A percentile compares a stretch with the other conserved stretches of the same genome.
These are phyloP conservation scores for Phyllostomus hastatus DNA, from an alignment of 2,113 vertebrate genomes.

Conservation along the genomic window DNA sequence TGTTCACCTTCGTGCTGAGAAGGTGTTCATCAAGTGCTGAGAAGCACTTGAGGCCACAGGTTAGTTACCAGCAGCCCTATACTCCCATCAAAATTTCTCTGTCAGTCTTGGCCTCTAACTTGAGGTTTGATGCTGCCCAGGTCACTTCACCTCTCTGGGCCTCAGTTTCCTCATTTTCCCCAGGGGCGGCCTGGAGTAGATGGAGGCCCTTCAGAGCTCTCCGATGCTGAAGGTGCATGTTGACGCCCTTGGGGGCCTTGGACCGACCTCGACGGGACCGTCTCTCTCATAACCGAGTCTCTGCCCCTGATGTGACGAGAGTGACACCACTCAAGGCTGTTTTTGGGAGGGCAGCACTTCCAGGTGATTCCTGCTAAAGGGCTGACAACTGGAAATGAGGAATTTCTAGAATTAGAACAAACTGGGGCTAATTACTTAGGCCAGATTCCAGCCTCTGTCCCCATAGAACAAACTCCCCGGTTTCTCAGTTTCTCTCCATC, in stretches of 20 bases:
- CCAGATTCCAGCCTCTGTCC: not conserved
- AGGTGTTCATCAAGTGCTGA: no score
- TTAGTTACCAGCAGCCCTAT: not conserved
- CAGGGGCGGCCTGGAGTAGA: not conserved
- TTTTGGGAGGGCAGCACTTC: not conserved
- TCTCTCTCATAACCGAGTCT: not conserved
- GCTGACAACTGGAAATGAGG: not conserved
- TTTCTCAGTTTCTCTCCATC: not conserved
- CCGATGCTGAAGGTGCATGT: no score
- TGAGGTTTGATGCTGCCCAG: not conserved
- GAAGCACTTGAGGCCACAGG: not conserved
- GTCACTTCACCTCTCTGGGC: not conserved
- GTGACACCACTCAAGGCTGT: not conserved
- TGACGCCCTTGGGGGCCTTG: not conserved
- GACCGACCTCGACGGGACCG: not conserved
- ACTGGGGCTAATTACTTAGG: not conserved
- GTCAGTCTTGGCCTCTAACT: not conserved
- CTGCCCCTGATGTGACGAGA: not conserved
- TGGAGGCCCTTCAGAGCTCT: not conserved
- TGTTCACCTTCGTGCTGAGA: not conserved
- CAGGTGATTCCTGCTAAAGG: not conserved
- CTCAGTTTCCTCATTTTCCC: not conserved
- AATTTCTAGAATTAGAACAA: conserved; percentile 11
- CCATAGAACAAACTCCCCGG: not conserved
- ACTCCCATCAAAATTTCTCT: not conserved